These are phyloP conservation scores for Neopelma chrysocephalum DNA, from an alignment of 2,797 vertebrate species.

Conservation along the genomic window DNA sequence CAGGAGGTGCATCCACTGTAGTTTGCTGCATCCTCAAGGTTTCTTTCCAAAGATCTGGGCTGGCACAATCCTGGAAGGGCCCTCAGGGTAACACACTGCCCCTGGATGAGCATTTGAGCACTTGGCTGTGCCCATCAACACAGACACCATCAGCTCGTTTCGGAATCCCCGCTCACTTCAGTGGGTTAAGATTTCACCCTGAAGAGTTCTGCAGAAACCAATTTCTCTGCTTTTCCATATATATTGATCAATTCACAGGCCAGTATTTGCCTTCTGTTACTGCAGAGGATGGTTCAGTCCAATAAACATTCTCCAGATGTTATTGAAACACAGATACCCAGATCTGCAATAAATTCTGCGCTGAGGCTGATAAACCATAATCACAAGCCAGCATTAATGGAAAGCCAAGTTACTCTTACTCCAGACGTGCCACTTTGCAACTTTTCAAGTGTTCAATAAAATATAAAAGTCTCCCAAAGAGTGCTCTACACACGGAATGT, in stretches of 20 bases:
- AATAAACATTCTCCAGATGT: neutral
- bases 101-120: neutral
- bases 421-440: neutral
- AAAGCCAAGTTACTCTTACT: neutral
- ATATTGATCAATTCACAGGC: neutral
- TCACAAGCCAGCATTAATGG: neutral
- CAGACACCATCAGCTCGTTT: neutral
- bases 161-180: neutral
- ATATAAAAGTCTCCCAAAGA: conserved; percentile 54
- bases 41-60: neutral
- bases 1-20: neutral
- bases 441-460: conserved; percentile 40
- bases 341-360: conserved; percentile 8
- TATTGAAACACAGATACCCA: neutral
- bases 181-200: neutral
- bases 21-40: neutral
- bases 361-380: neutral
- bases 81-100: neutral
- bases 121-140: neutral
- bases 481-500: conserved; percentile 1
- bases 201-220: neutral
- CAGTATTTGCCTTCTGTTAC: neutral
- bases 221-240: neutral
- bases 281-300: neutral
- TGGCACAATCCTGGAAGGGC: neutral